Base-by-base conservation (phyloP, 1,140 invertebrate species). In the Palaemon carinicauda region DNA sequence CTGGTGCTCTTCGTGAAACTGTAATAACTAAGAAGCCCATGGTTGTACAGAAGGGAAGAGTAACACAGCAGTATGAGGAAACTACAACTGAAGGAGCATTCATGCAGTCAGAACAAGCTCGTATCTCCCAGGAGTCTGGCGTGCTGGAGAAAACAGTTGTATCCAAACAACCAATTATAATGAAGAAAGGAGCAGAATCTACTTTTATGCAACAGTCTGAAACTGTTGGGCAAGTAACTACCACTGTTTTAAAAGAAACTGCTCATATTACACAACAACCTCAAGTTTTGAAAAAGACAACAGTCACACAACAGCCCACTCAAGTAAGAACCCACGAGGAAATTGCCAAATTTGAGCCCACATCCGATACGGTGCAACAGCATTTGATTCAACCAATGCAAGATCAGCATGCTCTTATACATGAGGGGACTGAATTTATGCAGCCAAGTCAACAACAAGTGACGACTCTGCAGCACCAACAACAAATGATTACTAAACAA, bases 401-500 rank as follows among this genome's bases (percentile, higher is more conserved):
- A 41, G 74, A 86, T 29, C 77, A 86, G 21, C 69, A 9, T 19
- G 84, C 73, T 4, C 24, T 54, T 33, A n/a, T 75, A 31, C 78
- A 80, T 29, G 82, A 85, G 41, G 60, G 71, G 24, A 60, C 77
- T 21, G 84, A 86, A 24, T 53, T 51, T 24, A 71, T 80, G 3
- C 86, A 86, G 78, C 71, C 75, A 15, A 83, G 85, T 73, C 80
- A 81, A 17, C 74, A 88, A 50, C 41, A 31, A 19, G 27, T 75
- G 3, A 84, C 24, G 14, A 87, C 88, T 56, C 65, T 60, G n/a
- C 60, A 90, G 14, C 82, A 60, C 10, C 19, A 90, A 15, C 27
- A 69, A 19, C 71, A 83, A 77, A 41, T 41, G 41, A 41, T 4
- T 41, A 41, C 41, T 9, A 77, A 77, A 31, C 71, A 80, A 21